Evolutionary conservation across 1,140 invertebrate genomes (phyloP).

Genomic region (Myzus persicae): DNA sequence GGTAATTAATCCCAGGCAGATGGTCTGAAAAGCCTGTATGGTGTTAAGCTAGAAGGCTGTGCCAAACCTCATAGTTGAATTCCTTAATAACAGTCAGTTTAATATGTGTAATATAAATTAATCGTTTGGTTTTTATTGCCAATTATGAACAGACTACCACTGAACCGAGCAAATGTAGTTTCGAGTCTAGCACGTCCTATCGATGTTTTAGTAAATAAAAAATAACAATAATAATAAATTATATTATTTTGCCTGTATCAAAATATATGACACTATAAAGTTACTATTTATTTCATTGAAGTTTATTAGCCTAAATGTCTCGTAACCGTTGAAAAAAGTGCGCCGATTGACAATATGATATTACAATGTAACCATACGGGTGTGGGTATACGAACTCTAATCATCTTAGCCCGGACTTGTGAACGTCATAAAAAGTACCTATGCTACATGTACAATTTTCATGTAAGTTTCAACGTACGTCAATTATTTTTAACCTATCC

Average conservation of each 20-base stretch:
- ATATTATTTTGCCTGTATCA: too few species aligned
- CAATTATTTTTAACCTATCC: neutral
- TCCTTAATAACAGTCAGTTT: neutral
- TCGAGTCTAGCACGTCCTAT: neutral
- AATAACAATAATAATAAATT: too few species aligned
- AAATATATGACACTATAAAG: too few species aligned
- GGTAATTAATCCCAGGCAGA: neutral
- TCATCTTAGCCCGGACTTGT: neutral
- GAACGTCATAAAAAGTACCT: neutral
- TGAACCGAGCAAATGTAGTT: neutral
- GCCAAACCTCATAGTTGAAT: neutral
- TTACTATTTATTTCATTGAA: too few species aligned
- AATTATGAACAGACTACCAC: neutral
- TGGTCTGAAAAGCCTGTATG: neutral
- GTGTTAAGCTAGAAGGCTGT: neutral
- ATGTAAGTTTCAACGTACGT: neutral
- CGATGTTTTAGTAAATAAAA: neutral
- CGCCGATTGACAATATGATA: too few species aligned
- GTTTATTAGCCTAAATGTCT: too few species aligned
- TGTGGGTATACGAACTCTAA: neutral
- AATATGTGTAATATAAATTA: neutral
- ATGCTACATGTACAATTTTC: neutral
- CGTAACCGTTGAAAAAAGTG: too few species aligned
- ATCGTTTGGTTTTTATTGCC: neutral
- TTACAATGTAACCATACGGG: too few species aligned